Evolutionary conservation across 1,140 invertebrate genomes (phyloP).

Genomic region (Penaeus chinensis): DNA sequence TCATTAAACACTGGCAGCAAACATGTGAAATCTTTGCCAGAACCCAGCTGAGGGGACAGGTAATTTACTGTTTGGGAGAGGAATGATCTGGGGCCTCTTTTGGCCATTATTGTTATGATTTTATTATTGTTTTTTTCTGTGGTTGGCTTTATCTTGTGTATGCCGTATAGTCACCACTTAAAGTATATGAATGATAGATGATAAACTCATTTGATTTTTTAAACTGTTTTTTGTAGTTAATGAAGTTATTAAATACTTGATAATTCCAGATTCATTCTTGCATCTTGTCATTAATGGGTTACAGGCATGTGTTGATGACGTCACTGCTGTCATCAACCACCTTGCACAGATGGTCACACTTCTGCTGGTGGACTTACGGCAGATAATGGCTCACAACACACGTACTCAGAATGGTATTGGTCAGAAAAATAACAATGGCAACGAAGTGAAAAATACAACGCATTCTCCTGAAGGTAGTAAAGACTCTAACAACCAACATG

Average conservation of each 20-base stretch:
- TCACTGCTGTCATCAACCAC: slow-evolving; percentile 90
- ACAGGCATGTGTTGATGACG: slow-evolving; percentile 80
- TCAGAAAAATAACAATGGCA: neutral
- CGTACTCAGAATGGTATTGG: slow-evolving; percentile 26
- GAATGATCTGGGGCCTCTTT: slow-evolving; percentile 20
- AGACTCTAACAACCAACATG: slow-evolving; percentile 3
- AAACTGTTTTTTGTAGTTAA: neutral
- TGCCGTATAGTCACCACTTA: no score
- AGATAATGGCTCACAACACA: slow-evolving; percentile 47
- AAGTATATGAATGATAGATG: no score
- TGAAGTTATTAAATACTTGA: neutral
- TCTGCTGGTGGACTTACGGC: slow-evolving; percentile 81
- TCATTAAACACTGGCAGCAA: slow-evolving; percentile 95
- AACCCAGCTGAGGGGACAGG: slow-evolving; percentile 71
- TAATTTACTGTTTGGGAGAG: slow-evolving; percentile 9
- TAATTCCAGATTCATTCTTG: no score
- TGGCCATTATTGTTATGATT: no score
- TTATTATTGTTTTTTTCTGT: no score
- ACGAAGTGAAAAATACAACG: neutral
- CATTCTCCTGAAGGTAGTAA: neutral
- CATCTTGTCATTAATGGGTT: slow-evolving; percentile 58
- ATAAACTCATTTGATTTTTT: no score
- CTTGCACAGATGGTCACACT: slow-evolving; percentile 91
- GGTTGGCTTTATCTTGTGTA: no score
- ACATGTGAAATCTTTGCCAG: slow-evolving; percentile 84